Evolutionary conservation across 2,888 invertebrate species (phyloP), one percentile per base, ranked within the genome.

Genomic region (Amphipyra berbera): DNA sequence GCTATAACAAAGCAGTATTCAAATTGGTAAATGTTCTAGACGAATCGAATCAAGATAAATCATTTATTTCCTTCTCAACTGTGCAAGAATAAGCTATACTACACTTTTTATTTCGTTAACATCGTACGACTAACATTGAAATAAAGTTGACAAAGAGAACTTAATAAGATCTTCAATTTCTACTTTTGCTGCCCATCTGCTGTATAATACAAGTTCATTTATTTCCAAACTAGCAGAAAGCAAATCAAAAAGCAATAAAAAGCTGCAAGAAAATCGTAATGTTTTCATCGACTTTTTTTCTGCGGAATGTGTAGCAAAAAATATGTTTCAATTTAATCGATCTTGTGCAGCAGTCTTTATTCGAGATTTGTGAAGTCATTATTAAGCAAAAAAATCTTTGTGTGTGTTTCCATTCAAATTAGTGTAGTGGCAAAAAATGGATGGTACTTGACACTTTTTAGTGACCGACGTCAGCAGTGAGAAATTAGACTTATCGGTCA

Each of bases 401-500:
- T 76, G 60, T 67, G 54, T 40, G 38, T 48, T 49, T 49, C 60
- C 76, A 76, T 76, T 76, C 72, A 76, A 45, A 66, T 58, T 44
- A n/a, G 54, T 55, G 30, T 49, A 5, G 37, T 35, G 12, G 66
- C 55, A 66, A 75, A 65, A 71, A 75, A 1, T 54, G 4, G 52
- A 54, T 42, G 59, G 53, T 58, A 41, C 72, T 76, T 73, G 76
- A 76, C 73, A 76, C 57, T 62, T 76, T 71, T 56, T 61, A 59
- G 55, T 38, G 35, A 56, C 1, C 45, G 55, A 46, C 27, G 46
- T 44, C 30, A 15, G 6, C 49, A 9, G 15, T 58, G 40, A 61
- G 47, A 72, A 74, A 76, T 76, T 60, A 46, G 74, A 74, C 27
- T 64, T 59, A 62, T 74, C 73, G 74, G 74, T 74, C 77, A 76